These are phyloP conservation scores for Keiferia lycopersicella DNA, from an alignment of 2,888 invertebrate genomes.

Conservation along the genomic window DNA sequence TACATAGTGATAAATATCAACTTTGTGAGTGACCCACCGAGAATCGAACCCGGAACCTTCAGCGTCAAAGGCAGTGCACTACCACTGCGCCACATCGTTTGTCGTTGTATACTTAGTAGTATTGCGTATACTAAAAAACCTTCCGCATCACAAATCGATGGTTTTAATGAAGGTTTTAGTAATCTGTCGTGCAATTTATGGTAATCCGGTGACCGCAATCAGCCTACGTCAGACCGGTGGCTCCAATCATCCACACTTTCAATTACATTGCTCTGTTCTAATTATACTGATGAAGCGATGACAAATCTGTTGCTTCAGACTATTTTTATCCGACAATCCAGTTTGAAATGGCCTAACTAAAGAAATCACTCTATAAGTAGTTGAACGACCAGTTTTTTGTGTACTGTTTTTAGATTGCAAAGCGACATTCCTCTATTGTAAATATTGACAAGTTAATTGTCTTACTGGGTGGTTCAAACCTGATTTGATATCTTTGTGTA, in stretches of 20 bases:
- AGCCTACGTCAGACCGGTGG: not conserved
- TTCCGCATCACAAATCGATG: constrained; percentile 24
- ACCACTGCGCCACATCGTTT: no score
- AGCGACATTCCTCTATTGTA: no score
- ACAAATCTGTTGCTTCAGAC: not conserved
- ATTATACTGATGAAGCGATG: not conserved
- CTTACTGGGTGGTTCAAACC: no score
- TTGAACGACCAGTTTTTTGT: no score
- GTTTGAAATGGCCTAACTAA: not conserved
- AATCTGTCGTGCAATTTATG: not conserved
- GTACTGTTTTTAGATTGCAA: no score
- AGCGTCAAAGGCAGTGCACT: no score
- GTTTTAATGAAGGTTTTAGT: constrained; percentile 21
- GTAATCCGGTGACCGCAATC: not conserved
- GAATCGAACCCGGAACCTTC: no score
- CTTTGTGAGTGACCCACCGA: no score
- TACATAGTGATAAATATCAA: no score
- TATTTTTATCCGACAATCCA: not conserved
- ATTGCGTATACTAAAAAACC: constrained; percentile 10
- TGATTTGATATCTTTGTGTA: no score
- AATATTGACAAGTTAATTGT: no score
- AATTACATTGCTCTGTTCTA: constrained; percentile 24
- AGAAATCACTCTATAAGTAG: not conserved
- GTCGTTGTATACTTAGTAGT: no score
- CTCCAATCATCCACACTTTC: constrained; percentile 25